These are phyloP conservation scores for Meloidogyne hapla DNA, from an alignment of 1,140 invertebrate genomes.

Conservation along the genomic window DNA sequence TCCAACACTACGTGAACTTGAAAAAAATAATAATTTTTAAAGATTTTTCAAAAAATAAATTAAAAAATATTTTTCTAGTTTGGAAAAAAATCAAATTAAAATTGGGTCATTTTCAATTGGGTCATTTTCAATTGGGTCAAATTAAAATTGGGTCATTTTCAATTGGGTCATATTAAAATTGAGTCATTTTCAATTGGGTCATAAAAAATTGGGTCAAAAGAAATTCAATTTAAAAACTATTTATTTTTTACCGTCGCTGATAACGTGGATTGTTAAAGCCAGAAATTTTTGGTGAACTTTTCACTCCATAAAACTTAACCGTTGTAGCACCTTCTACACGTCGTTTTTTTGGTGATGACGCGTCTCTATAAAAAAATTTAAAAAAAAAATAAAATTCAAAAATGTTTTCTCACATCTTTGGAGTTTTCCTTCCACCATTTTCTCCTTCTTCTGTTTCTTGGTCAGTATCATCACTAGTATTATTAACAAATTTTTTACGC, in stretches of 20 bases:
- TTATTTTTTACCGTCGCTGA: neutral
- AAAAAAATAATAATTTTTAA: neutral
- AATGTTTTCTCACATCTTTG: neutral
- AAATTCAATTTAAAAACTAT: neutral
- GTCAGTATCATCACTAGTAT: neutral
- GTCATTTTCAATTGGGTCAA: too few relatives aligned
- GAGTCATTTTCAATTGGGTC: too few relatives aligned
- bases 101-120: too few relatives aligned
- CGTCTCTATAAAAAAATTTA: neutral
- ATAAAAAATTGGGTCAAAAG: too few relatives aligned
- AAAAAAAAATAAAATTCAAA: neutral
- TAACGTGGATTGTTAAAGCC: neutral
- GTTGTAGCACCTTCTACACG: neutral
- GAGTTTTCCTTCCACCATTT: neutral
- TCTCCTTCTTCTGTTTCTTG: neutral
- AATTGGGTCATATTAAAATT: too few relatives aligned
- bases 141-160: too few relatives aligned
- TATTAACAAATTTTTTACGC: slow-evolving; percentile 11
- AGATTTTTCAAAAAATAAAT: neutral
- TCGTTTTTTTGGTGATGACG: neutral
- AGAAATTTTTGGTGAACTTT: neutral
- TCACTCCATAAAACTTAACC: neutral
- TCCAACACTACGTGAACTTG: neutral
- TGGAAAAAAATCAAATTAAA: too few relatives aligned
- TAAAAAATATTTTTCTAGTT: too few relatives aligned